These are phyloP conservation scores for Urocolius indicus DNA, from an alignment of 2,113 vertebrate species.

Conservation along the genomic window DNA sequence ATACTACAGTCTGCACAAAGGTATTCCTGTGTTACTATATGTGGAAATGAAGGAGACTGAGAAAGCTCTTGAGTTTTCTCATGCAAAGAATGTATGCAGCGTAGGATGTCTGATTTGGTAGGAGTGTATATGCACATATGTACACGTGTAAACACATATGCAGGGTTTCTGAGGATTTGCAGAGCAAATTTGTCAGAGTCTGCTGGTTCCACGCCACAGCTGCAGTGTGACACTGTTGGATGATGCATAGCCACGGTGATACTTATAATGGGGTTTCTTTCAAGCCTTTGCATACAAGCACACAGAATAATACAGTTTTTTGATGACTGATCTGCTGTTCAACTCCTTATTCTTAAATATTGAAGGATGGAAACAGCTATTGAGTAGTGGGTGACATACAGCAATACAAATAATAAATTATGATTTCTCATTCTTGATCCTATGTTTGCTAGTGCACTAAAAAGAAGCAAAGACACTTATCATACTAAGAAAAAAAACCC, in stretches of 20 bases:
- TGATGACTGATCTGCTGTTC: not conserved
- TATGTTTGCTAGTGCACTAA: not conserved
- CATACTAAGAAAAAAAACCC: fast-evolving
- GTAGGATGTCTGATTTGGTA: not conserved
- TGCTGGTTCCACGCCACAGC: not conserved
- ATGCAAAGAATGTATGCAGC: fast-evolving
- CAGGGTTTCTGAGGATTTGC: not conserved
- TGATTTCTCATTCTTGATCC: not conserved
- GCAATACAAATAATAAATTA: not conserved
- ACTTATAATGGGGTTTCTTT: not conserved
- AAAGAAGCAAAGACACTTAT: not conserved
- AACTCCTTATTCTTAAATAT: not conserved
- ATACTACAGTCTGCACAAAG: not conserved
- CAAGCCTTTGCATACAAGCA: not conserved
- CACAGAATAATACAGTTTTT: not conserved
- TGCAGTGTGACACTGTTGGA: not conserved
- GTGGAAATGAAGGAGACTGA: not conserved
- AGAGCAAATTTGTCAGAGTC: not conserved
- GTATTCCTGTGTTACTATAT: not conserved
- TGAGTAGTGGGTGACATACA: not conserved
- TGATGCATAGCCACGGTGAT: not conserved
- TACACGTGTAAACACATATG: not conserved
- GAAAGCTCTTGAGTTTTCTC: not conserved
- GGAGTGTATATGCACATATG: not conserved
- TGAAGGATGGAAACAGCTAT: not conserved